Base-by-base conservation (phyloP, 1,140 invertebrate genomes). In the Drosophila murphyi region DNA sequence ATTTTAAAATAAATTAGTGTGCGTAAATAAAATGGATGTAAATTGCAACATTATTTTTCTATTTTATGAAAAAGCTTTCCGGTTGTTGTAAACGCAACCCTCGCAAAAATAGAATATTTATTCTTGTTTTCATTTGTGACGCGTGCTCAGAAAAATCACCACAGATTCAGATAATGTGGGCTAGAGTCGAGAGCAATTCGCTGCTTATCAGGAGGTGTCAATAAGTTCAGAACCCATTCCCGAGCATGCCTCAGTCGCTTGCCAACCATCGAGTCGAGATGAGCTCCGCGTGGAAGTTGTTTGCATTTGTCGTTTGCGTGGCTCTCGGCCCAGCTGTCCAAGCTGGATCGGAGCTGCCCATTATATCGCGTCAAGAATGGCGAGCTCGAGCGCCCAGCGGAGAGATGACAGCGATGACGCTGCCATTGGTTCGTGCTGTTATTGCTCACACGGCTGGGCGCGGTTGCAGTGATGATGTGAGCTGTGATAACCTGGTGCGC, bases 391-490 rank as follows among this genome's bases (percentile, higher is more conserved):
- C 94, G 0, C 92, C 93, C 0, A 91, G 91, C 0, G 76, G 83
- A 0, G 50, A 79, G 0, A 61, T 94, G 34, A 92, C 92, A 2
- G 77, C 78, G 5, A 78, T 95, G 31, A 72, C 75, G 6, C 76
- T 88, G 5, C 94, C 94, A 0, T 88, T 93, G 10, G 92, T 92
- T 0, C 93, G 93, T 69, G 94, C 94, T 0, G 93, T 94, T n/a
- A 94, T 94, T 12, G 91, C 93, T 0, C 94, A 95, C 68, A 94
- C 94, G 1, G 94, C 93, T 3, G 93, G 94, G 0, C 90, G 91
- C 10, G 85, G 72, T 12, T 94, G 94, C 67, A 71, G 59, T 3
- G 92, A 89, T 7, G 93, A 94, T 89, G 93, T 93, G 70, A 68
- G 52, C 59, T 88, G 85, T 55, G 68, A 93, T 12, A 85, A 85